Evolutionary conservation across 2,113 vertebrate species (phyloP).

Genomic region (Brevimyrus niger): DNA sequence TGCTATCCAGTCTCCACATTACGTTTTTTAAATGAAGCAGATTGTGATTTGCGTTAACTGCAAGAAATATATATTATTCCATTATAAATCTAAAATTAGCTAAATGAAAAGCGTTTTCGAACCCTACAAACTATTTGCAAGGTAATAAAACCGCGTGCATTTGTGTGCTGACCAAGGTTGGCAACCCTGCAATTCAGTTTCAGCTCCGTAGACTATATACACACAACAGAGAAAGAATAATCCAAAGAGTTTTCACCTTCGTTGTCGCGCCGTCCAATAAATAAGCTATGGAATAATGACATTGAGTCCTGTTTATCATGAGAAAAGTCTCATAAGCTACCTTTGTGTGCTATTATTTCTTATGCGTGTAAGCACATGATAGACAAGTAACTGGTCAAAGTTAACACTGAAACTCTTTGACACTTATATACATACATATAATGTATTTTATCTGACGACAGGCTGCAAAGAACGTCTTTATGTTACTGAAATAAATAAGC

Average conservation of each 20-base stretch:
- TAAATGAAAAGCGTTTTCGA: neutral
- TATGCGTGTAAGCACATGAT: neutral
- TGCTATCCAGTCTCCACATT: too few relatives aligned
- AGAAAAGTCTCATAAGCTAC: neutral
- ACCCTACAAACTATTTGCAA: neutral
- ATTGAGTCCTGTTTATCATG: neutral
- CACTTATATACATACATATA: neutral
- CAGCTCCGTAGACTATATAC: neutral
- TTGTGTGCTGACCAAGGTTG: neutral
- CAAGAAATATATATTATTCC: neutral
- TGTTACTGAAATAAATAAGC: neutral
- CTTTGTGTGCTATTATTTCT: neutral
- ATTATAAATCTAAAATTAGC: neutral
- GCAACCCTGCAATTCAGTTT: neutral
- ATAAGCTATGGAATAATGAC: neutral
- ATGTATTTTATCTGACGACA: neutral
- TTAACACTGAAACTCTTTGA: neutral
- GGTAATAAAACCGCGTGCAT: neutral
- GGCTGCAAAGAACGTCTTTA: neutral
- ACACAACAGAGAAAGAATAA: neutral
- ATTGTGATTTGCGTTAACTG: neutral
- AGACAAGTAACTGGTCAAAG: neutral
- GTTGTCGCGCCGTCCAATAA: neutral
- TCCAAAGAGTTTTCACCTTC: neutral
- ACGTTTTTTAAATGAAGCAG: neutral